These are phyloP conservation scores for Elgaria multicarinata DNA, from an alignment of 2,113 vertebrate genomes.

Conservation along the genomic window DNA sequence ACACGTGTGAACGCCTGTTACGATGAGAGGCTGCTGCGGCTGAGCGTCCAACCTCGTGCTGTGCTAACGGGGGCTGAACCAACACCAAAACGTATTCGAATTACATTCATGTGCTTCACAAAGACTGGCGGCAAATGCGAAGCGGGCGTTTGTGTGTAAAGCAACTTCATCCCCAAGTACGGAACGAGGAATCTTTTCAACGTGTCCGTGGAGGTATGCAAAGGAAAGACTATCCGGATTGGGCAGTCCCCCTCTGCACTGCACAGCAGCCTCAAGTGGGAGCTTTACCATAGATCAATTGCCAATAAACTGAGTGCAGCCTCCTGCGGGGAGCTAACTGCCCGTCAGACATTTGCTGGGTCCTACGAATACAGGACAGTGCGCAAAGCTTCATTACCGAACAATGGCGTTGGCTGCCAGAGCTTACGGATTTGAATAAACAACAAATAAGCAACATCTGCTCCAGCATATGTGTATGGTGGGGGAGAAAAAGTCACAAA, in stretches of 20 bases:
- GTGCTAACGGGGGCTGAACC: slow-evolving; percentile 42
- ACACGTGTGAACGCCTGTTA: fast-evolving
- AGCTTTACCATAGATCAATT: slow-evolving; percentile 72
- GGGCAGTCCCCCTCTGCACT: slow-evolving; percentile 44
- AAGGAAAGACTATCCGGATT: slow-evolving; percentile 44
- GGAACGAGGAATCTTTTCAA: slow-evolving; percentile 60
- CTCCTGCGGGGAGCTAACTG: slow-evolving; percentile 75
- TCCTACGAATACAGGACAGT: slow-evolving; percentile 82
- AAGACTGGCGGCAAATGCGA: slow-evolving; percentile 56
- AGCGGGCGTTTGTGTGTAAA: slow-evolving; percentile 18
- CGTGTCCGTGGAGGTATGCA: slow-evolving; percentile 55
- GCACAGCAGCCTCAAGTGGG: slow-evolving; percentile 63
- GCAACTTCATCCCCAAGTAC: slow-evolving; percentile 53
- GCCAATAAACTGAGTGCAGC: slow-evolving; percentile 73
- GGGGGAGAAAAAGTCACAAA: slow-evolving; percentile 83
- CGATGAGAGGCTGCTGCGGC: slow-evolving; percentile 29
- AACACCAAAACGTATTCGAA: slow-evolving; percentile 36
- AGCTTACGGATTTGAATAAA: slow-evolving; percentile 88
- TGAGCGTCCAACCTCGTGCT: slow-evolving; percentile 56
- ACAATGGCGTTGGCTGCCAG: slow-evolving; percentile 87
- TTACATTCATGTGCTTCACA: slow-evolving; percentile 46
- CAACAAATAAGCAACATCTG: slow-evolving; percentile 91
- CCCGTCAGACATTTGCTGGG: slow-evolving; percentile 74
- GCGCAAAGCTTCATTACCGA: slow-evolving; percentile 85
- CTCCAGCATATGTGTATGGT: slow-evolving; percentile 88